phyloP scores from a whole-genome alignment of 2,113 vertebrate genomes.

The Rhipidura dahli region DNA sequence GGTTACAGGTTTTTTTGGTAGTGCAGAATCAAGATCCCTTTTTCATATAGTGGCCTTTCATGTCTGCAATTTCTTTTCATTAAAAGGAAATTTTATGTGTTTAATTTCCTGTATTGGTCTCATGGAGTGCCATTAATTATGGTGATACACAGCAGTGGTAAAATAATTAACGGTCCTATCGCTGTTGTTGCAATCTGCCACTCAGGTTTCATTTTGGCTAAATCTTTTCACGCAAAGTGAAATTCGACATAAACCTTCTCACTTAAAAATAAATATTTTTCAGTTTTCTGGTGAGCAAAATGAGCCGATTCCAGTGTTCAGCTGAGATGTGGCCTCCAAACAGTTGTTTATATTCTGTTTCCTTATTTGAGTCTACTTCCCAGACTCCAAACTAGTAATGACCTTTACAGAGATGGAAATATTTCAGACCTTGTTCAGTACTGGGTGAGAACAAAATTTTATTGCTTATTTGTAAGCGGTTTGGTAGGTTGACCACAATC shows the following conservation, averaged over 20 bases:
- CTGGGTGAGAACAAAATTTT: not conserved
- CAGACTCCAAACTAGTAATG: not conserved
- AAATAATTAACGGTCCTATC: not conserved
- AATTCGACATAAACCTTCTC: not conserved
- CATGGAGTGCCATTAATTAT: not conserved
- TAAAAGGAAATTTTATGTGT: slow-evolving; percentile 19
- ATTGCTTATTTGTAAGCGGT: not conserved
- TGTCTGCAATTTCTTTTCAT: not conserved
- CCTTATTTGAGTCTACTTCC: not conserved
- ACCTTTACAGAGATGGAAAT: not conserved
- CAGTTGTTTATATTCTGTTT: not conserved
- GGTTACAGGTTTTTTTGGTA: not conserved
- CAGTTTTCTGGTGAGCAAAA: not conserved
- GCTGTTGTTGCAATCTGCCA: not conserved
- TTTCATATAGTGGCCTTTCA: not conserved
- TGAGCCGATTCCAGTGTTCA: not conserved
- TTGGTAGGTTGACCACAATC: not conserved
- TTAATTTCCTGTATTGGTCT: slow-evolving; percentile 4
- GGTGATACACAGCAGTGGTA: not conserved
- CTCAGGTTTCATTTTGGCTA: not conserved
- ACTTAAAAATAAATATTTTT: not conserved
- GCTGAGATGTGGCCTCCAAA: not conserved
- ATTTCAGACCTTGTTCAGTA: not conserved
- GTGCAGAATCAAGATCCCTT: not conserved
- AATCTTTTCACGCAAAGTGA: not conserved